Percentiles rank a stretch among this genome's conserved stretches.
phyloP scores from a whole-genome alignment of 2,888 invertebrate genomes.

The Colostygia pectinataria region DNA sequence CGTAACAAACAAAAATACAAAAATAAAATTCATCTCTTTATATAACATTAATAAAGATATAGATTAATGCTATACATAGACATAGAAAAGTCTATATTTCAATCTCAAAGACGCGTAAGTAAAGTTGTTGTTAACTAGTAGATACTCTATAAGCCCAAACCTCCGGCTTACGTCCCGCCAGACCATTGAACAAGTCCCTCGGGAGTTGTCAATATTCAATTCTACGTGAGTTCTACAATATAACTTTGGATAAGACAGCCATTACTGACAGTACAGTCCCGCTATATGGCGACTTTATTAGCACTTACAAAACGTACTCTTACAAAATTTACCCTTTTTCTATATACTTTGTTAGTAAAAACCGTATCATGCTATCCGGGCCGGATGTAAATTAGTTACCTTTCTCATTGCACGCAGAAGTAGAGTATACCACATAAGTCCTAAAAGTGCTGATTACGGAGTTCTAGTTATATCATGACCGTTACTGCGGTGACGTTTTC shows the following conservation, averaged over 20 bases:
- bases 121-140: not conserved
- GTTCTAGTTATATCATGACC: not conserved
- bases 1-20: too few species aligned
- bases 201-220: conserved; percentile 9
- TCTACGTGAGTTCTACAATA: conserved; percentile 5
- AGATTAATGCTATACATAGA: too few species aligned
- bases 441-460: too few species aligned
- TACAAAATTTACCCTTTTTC: too few species aligned
- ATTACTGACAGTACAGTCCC: not conserved
- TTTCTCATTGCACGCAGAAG: too few species aligned
- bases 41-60: too few species aligned
- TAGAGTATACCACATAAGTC: too few species aligned
- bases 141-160: not conserved
- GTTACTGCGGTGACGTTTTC: not conserved
- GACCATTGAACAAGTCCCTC: conserved; percentile 9
- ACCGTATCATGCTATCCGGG: too few species aligned
- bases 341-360: too few species aligned
- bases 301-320: too few species aligned
- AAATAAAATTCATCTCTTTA: too few species aligned
- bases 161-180: conserved; percentile 7
- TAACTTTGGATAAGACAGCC: not conserved
- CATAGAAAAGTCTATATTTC: not conserved
- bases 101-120: not conserved
- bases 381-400: too few species aligned
- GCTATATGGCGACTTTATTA: not conserved